Percentiles rank a stretch among this genome's conserved stretches.
phyloP scores from a whole-genome alignment of 2,113 vertebrate species.

The Mustelus asterias region DNA sequence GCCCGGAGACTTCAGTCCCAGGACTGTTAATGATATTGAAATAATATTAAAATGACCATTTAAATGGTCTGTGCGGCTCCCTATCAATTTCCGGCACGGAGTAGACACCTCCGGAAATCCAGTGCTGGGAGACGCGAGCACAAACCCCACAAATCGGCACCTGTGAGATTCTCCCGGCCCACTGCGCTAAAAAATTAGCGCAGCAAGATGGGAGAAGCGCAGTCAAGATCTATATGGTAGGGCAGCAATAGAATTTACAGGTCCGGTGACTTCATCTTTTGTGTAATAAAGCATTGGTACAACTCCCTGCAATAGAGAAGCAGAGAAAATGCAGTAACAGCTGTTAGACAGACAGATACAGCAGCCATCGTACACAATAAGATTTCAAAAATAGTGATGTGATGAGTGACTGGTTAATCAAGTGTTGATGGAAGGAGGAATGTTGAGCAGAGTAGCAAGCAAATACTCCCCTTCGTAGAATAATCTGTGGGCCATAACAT shows the following conservation, averaged over 20 bases:
- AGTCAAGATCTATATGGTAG: neutral
- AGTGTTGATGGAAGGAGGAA: neutral
- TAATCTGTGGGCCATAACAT: neutral
- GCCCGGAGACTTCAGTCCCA: no score
- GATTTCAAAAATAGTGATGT: neutral
- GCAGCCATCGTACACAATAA: neutral
- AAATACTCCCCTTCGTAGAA: neutral
- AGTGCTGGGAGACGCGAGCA: no score
- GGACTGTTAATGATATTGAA: no score
- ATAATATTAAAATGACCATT: no score
- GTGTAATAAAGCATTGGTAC: neutral
- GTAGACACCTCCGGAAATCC: no score
- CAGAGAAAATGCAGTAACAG: neutral
- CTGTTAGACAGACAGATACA: neutral
- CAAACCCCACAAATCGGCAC: no score
- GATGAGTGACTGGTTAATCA: neutral
- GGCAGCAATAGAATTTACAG: neutral
- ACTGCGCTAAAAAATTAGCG: no score
- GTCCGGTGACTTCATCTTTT: neutral
- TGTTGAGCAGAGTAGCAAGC: neutral
- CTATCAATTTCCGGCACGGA: no score
- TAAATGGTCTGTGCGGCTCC: no score
- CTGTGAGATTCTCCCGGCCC: no score
- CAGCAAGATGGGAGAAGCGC: no score
- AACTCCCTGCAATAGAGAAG: neutral